A percentile compares a stretch with the other conserved stretches of the same genome.
phyloP scores from a whole-genome alignment of 2,797 vertebrate species.

The Propithecus deckenii region DNA sequence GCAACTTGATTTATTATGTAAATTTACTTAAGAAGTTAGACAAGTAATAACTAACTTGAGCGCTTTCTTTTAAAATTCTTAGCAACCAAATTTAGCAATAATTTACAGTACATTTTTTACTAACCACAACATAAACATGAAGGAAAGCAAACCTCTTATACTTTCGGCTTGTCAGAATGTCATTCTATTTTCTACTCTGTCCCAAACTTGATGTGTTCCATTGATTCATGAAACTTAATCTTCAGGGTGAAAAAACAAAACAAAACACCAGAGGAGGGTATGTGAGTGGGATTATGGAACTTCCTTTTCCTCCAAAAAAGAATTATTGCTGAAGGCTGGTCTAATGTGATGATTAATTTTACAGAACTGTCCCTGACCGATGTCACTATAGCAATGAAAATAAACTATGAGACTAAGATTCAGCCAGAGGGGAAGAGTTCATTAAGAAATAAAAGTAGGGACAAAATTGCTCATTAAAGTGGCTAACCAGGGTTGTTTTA shows the following conservation, averaged over 20 bases:
- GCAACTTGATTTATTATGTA: slow-evolving; percentile 12
- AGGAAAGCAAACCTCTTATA: slow-evolving; percentile 41
- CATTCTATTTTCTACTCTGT: slow-evolving; percentile 67
- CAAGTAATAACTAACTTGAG: slow-evolving; percentile 42
- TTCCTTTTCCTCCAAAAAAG: slow-evolving; percentile 71
- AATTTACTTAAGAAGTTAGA: slow-evolving; percentile 54
- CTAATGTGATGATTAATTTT: slow-evolving; percentile 84
- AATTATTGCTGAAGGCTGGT: slow-evolving; percentile 77
- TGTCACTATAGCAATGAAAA: slow-evolving; percentile 84
- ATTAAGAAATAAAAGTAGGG: slow-evolving; percentile 85
- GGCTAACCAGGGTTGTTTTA: slow-evolving; percentile 79
- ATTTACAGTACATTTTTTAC: slow-evolving; percentile 56
- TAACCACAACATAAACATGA: slow-evolving; percentile 35
- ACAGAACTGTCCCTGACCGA: slow-evolving; percentile 81
- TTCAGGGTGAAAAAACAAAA: slow-evolving; percentile 38
- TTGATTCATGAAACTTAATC: slow-evolving; percentile 75
- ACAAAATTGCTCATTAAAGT: slow-evolving; percentile 77
- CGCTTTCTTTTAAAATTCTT: slow-evolving; percentile 46
- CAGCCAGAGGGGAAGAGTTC: slow-evolving; percentile 82
- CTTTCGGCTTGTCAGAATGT: slow-evolving; percentile 49
- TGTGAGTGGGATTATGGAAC: slow-evolving; percentile 76
- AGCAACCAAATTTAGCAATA: slow-evolving; percentile 51
- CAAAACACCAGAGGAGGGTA: slow-evolving; percentile 66
- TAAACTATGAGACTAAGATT: slow-evolving; percentile 79
- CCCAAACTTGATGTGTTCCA: slow-evolving; percentile 72